Evolutionary conservation across 2,888 invertebrate genomes (phyloP).

Genomic region (Allolobophora icterica): DNA sequence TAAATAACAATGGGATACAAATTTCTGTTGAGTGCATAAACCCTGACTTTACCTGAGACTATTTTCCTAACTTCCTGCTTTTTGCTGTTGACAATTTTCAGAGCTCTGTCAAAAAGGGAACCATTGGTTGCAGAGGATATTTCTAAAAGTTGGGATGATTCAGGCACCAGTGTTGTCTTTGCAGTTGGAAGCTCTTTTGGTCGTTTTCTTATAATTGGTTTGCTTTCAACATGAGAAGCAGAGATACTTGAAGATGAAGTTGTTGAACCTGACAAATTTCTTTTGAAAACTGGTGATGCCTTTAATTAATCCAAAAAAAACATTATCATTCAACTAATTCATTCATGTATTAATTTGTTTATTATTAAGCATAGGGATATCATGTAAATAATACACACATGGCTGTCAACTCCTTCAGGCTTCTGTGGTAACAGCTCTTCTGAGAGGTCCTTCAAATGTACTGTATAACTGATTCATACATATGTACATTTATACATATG

Average conservation of each 20-base stretch:
- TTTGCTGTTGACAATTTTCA: conserved; percentile 24
- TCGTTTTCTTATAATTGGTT: not conserved
- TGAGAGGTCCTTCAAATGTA: too few species aligned
- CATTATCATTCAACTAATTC: not conserved
- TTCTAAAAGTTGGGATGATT: not conserved
- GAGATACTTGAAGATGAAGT: not conserved
- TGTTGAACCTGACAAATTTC: not conserved
- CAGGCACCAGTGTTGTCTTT: not conserved
- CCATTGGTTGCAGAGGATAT: not conserved
- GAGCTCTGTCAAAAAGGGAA: not conserved
- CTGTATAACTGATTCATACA: too few species aligned
- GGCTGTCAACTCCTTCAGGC: too few species aligned
- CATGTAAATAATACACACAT: too few species aligned
- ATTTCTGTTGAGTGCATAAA: not conserved
- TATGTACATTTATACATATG: too few species aligned
- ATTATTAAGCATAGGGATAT: too few species aligned
- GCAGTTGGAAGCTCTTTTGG: not conserved
- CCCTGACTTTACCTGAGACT: not conserved
- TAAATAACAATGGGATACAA: not conserved
- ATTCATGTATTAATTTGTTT: not conserved
- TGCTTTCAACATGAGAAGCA: not conserved
- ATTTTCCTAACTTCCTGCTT: not conserved
- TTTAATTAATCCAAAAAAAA: not conserved
- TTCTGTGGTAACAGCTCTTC: too few species aligned
- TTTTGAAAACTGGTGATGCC: not conserved